A percentile compares a stretch with the other conserved stretches of the same genome.
phyloP scores from a whole-genome alignment of 2,888 invertebrate species.

The Dasysyrphus albostriatus region DNA sequence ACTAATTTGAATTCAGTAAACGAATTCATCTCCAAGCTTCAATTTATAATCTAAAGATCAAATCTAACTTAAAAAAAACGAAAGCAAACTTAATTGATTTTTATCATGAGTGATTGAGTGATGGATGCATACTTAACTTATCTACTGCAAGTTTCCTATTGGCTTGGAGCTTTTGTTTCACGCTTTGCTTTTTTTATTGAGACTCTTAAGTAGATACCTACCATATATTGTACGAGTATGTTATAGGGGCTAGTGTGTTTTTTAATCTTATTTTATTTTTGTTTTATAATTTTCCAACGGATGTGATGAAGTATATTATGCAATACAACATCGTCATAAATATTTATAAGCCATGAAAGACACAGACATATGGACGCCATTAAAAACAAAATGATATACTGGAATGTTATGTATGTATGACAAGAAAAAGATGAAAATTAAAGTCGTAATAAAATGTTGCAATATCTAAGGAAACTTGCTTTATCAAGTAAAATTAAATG shows the following conservation, averaged over 20 bases:
- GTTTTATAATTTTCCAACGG: slow-evolving; percentile 26
- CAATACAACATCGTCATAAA: slow-evolving; percentile 47
- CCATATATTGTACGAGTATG: background rate
- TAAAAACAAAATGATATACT: slow-evolving; percentile 38
- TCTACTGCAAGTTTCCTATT: background rate
- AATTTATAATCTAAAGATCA: too few species aligned
- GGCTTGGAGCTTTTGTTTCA: background rate
- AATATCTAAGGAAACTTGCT: slow-evolving; percentile 35
- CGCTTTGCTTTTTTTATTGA: background rate
- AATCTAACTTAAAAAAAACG: background rate
- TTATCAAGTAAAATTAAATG: background rate
- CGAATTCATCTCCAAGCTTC: too few species aligned
- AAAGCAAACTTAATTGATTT: background rate
- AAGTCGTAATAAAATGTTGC: slow-evolving; percentile 30
- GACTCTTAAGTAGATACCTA: background rate
- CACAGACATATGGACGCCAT: slow-evolving; percentile 60
- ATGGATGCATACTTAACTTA: background rate
- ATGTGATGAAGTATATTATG: slow-evolving; percentile 46
- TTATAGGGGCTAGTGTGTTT: background rate
- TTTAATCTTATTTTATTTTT: background rate
- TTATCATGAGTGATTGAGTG: background rate
- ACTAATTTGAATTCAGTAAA: too few species aligned
- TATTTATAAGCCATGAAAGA: slow-evolving; percentile 51
- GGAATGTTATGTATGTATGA: slow-evolving; percentile 58
- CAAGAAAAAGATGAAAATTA: slow-evolving; percentile 22